Conservation (phyloP, 2,797 vertebrate genomes). For the Erethizon dorsatum region DNA sequence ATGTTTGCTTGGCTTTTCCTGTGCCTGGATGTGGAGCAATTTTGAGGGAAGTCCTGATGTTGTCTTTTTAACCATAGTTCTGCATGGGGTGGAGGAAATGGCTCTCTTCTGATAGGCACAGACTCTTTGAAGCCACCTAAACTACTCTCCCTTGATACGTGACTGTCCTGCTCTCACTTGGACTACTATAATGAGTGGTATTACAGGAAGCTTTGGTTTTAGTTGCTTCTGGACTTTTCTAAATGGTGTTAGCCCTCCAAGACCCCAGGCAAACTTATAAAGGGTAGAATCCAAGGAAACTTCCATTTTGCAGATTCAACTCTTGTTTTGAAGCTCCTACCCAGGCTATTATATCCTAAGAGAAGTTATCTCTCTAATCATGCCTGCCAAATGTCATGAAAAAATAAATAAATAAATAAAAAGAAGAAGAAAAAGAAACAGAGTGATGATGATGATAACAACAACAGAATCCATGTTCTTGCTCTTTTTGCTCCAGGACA, state of each 20-base stretch:
- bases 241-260: not conserved
- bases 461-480: not conserved
- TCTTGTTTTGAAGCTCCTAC: not conserved
- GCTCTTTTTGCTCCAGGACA: not conserved
- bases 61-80: not conserved
- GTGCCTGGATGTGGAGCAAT: not conserved
- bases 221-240: not conserved
- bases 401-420: not conserved
- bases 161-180: not conserved
- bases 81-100: not conserved
- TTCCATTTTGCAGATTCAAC: not conserved
- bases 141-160: not conserved
- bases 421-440: not conserved
- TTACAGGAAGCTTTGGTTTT: not conserved
- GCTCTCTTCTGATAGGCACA: not conserved
- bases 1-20: not conserved
- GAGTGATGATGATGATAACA: not conserved
- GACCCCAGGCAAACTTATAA: not conserved
- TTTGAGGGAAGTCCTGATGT: not conserved
- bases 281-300: not conserved
- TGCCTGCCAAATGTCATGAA: not conserved
- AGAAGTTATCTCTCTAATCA: not conserved
- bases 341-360: not conserved
- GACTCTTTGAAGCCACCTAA: not conserved
- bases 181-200: not conserved